These are phyloP conservation scores for Heteractis magnifica DNA, from an alignment of 92 coral and sea anemone genomes.

Conservation along the genomic window DNA sequence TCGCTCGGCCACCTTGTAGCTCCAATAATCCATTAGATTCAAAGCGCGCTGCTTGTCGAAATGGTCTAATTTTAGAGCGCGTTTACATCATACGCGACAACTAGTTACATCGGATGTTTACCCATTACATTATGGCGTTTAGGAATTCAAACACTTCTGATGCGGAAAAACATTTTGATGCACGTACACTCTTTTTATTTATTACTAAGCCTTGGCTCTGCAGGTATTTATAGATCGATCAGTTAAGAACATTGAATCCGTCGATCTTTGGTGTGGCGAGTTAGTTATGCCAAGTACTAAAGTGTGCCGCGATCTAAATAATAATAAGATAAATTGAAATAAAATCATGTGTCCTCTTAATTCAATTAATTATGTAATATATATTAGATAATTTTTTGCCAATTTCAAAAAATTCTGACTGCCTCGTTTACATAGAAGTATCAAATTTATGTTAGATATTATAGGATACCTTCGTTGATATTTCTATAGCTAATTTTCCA, in stretches of 20 bases:
- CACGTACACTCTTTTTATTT: neutral
- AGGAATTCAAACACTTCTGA: neutral
- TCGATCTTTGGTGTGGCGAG: neutral
- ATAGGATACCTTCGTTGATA: no score
- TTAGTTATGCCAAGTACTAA: neutral
- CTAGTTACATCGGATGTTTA: neutral
- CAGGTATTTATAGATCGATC: neutral
- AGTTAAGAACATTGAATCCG: neutral
- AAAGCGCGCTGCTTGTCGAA: neutral
- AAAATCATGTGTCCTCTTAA: neutral
- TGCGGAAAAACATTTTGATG: neutral
- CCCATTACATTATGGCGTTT: neutral
- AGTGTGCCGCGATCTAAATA: neutral
- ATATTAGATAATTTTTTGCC: no score
- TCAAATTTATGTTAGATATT: no score
- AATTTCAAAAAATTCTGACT: no score
- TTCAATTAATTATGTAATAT: no score
- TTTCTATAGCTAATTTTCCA: no score
- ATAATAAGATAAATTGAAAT: neutral
- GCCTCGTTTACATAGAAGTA: no score
- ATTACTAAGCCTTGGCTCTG: neutral
- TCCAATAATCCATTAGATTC: neutral
- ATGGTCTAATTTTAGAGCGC: slow-evolving; percentile 5
- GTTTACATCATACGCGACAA: neutral
- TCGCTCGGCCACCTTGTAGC: neutral